Percentiles rank a stretch among this genome's conserved stretches.
Conservation (phyloP, 2,113 vertebrate genomes). For the Megaceryle torquata region DNA sequence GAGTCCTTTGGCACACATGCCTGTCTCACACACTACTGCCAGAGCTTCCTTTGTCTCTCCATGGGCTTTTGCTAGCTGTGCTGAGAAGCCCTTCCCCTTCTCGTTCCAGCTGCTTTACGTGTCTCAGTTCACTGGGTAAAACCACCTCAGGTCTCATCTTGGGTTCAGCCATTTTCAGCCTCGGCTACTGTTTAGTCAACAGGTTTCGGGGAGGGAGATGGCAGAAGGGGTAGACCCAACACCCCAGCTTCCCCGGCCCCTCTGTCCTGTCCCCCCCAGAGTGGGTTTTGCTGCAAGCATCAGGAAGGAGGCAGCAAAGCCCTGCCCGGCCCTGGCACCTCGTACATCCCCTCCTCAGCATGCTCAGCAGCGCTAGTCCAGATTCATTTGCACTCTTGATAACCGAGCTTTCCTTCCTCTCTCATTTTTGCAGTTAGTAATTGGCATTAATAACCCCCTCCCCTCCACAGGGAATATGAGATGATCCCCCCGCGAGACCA, state of each 20-base stretch:
- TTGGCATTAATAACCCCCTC: not conserved
- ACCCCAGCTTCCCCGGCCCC: not conserved
- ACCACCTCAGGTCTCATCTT: not conserved
- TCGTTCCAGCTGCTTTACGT: accelerated
- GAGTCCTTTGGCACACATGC: not conserved
- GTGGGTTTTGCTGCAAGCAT: not conserved
- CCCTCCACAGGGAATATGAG: not conserved
- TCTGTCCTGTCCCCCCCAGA: not conserved
- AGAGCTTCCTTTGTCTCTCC: not conserved
- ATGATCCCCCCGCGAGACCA: not conserved
- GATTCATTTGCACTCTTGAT: not conserved
- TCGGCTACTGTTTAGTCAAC: not conserved
- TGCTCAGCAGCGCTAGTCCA: not conserved
- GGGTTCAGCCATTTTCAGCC: not conserved
- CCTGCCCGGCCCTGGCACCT: not conserved
- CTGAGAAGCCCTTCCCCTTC: not conserved
- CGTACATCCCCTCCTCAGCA: accelerated
- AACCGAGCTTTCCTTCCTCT: not conserved
- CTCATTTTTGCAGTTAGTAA: not conserved
- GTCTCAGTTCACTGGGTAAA: accelerated
- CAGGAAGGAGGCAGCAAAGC: not conserved
- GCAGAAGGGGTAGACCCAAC: not conserved
- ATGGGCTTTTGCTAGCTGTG: not conserved
- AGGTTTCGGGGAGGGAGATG: accelerated
- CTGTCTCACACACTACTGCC: not conserved